Percentiles rank a stretch among this genome's conserved stretches.
Evolutionary conservation across 2,797 vertebrate species (phyloP).

Genomic region (Siniperca scherzeri): DNA sequence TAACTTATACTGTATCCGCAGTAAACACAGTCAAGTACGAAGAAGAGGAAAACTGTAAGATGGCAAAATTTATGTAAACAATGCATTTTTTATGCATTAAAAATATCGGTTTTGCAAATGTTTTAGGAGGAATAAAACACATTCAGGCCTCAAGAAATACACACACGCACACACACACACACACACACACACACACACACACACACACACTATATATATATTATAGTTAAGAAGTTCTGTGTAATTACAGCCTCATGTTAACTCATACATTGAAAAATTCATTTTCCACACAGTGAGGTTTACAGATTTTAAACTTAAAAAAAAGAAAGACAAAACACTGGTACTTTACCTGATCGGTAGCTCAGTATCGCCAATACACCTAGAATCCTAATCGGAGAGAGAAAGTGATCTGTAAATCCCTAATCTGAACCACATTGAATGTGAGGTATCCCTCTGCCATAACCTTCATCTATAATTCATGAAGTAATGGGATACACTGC

Average conservation of each 20-base stretch:
- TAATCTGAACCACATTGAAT: slow-evolving; percentile 37
- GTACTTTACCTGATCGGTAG: background rate
- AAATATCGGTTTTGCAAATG: background rate
- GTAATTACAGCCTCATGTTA: background rate
- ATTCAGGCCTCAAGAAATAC: background rate
- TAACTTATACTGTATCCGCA: slow-evolving; percentile 3
- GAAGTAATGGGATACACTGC: slow-evolving; percentile 70
- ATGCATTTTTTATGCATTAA: background rate
- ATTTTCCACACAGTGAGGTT: background rate
- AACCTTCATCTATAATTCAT: slow-evolving; percentile 74
- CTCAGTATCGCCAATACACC: background rate
- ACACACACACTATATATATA: too few species aligned
- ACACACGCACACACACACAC: background rate
- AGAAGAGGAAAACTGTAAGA: background rate
- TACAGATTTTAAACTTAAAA: background rate
- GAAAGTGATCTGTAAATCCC: slow-evolving; percentile 21
- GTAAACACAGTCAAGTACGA: background rate
- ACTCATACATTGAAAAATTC: background rate
- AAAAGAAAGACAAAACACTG: too few species aligned
- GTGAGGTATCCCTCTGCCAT: slow-evolving; percentile 38
- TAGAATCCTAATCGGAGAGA: slow-evolving; percentile 1
- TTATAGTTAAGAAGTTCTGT: background rate
- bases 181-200: background rate
- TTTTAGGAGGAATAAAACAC: background rate
- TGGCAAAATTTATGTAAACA: background rate